These are phyloP conservation scores for Symphodus melops DNA, from an alignment of 2,113 vertebrate genomes.

Conservation along the genomic window DNA sequence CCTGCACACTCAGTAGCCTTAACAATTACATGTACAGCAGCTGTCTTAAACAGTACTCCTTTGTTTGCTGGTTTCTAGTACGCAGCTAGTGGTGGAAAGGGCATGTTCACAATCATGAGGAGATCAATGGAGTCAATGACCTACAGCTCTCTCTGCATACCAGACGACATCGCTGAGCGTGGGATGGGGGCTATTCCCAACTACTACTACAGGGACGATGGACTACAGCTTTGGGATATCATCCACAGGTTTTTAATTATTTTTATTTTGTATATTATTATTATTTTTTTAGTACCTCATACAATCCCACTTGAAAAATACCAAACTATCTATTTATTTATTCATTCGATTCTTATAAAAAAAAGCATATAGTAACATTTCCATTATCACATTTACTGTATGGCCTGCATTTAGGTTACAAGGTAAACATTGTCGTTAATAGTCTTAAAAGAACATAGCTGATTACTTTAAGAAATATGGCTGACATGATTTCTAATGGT, in stretches of 20 bases:
- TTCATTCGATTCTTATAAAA: too few species aligned
- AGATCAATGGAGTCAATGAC: conserved; percentile 59
- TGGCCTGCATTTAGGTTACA: too few species aligned
- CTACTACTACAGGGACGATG: conserved; percentile 86
- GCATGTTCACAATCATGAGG: conserved; percentile 36
- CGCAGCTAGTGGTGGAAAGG: conserved; percentile 62
- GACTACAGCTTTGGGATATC: conserved; percentile 82
- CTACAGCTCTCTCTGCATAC: conserved; percentile 84
- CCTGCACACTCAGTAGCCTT: neutral
- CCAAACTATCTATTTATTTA: too few species aligned
- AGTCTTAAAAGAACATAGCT: too few species aligned
- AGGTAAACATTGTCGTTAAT: too few species aligned
- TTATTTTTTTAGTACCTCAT: too few species aligned
- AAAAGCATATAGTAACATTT: too few species aligned
- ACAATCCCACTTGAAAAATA: too few species aligned
- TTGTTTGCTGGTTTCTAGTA: conserved; percentile 37
- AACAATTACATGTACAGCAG: neutral
- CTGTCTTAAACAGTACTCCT: neutral
- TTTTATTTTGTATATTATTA: too few species aligned
- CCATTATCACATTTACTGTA: too few species aligned
- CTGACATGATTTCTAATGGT: too few species aligned
- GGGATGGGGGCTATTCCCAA: conserved; percentile 71
- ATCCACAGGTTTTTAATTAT: conserved; percentile 76
- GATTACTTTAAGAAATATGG: too few species aligned
- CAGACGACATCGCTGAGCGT: conserved; percentile 79